Base-by-base conservation (phyloP, 2,888 invertebrate genomes). In the Hyppa rectilinea region DNA sequence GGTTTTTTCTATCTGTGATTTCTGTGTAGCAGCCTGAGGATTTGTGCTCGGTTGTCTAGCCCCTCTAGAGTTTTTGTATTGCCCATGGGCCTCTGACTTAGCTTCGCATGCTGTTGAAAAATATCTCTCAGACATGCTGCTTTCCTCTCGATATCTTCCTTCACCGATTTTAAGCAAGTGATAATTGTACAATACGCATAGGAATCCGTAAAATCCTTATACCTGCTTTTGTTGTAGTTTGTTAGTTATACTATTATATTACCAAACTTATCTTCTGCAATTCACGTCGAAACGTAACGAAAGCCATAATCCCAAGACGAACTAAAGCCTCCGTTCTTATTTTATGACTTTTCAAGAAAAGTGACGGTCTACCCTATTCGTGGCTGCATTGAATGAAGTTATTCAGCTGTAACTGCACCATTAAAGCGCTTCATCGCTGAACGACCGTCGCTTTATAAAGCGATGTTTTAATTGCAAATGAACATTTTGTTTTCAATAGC, bases 391-490 rank as follows among this genome's bases (percentile, higher is more conserved):
- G 59, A 81, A 81, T 79, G 40, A 68, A 72, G 72, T 75, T 76
- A 79, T 76, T 81, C 64, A 81, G 45, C 55, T 40, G 62, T 66
- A 70, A 81, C 72, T 64, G 65, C 70, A 65, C 70, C 66, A 71
- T 78, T 78, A 78, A 75, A 81, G 50, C 50, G 66, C 52, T 69
- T 70, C 64, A 64, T 53, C 47, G 49, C 67, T 75, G 43, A 20
- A 62, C 4, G 14, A 50, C 7, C 2, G 26, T 26, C 38, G 38
- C 49, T 65, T 49, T 49, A 49, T 49, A 61, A 52, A 68, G 52
- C 69, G 29, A 34, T 61, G 56, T 73, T 74, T 65, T 43, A 38
- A 40, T 59, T 49, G 14, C 23, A 65, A 64, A 49, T 43, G 5
- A 53, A 69, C 26, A 29, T n/a, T 29, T n/a, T 52, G 61, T 56